These are phyloP conservation scores for Tragelaphus buxtoni DNA, from an alignment of 2,113 vertebrate species.

Conservation along the genomic window DNA sequence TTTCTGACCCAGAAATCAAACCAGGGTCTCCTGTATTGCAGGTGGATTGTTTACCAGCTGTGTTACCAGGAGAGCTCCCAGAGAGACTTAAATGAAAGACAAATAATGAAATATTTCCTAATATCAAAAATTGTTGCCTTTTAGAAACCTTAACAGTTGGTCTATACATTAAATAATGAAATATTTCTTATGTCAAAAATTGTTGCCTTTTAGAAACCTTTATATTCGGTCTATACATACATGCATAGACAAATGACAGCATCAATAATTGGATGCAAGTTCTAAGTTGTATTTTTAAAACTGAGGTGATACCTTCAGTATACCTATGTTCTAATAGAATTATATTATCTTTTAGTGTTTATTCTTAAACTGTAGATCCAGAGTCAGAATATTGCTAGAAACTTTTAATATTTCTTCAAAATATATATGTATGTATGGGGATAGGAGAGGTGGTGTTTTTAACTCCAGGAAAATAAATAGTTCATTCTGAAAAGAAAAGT, in stretches of 20 bases:
- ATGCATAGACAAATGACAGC: background rate
- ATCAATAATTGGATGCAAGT: background rate
- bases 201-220: background rate
- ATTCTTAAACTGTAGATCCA: background rate
- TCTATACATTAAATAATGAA: background rate
- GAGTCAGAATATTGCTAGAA: background rate
- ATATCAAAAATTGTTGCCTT: background rate
- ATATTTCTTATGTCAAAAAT: background rate
- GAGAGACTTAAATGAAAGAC: background rate
- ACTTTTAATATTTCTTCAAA: background rate
- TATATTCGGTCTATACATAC: background rate
- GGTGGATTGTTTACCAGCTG: background rate
- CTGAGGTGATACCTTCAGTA: background rate
- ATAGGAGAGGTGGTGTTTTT: background rate
- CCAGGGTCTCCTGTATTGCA: background rate
- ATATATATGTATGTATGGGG: background rate
- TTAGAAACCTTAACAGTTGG: background rate
- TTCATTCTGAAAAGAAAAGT: background rate
- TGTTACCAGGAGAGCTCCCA: background rate
- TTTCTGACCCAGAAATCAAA: background rate
- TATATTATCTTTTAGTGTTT: background rate
- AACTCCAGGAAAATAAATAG: background rate
- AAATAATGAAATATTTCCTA: background rate
- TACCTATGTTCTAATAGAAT: background rate
- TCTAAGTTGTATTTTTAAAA: background rate